phyloP scores from a whole-genome alignment of 2,888 invertebrate genomes.

The Ophioninae sp. region DNA sequence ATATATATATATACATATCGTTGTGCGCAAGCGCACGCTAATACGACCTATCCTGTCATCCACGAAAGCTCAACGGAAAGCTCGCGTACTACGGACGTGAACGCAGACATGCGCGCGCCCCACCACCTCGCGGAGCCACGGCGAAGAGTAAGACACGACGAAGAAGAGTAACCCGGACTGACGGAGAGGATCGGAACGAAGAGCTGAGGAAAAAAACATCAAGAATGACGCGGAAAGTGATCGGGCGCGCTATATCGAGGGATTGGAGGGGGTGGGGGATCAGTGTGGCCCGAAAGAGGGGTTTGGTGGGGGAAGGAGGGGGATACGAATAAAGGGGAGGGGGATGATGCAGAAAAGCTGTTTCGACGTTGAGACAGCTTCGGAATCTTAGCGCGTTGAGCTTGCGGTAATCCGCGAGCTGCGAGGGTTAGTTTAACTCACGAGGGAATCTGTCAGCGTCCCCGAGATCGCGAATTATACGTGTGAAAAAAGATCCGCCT shows the following conservation, averaged over 20 bases:
- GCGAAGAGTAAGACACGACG: conserved; percentile 4
- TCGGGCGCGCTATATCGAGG: background rate
- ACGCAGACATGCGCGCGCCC: conserved; percentile 10
- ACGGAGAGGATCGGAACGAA: background rate
- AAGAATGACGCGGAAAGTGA: background rate
- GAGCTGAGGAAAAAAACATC: conserved; percentile 1
- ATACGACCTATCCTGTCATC: conserved; percentile 53
- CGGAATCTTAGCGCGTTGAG: background rate
- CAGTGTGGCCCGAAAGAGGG: background rate
- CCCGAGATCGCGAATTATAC: background rate
- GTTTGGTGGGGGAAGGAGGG: background rate
- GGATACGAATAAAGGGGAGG: background rate
- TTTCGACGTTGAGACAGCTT: background rate
- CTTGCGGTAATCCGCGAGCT: background rate
- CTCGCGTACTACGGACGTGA: conserved; percentile 36
- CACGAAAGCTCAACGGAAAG: conserved; percentile 60
- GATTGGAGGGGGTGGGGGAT: background rate
- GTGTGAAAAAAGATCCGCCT: background rate
- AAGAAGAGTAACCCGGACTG: background rate
- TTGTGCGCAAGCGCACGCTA: conserved; percentile 51
- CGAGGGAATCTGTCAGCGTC: background rate
- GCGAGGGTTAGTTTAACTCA: background rate
- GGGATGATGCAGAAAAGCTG: background rate
- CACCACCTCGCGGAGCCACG: conserved; percentile 10
- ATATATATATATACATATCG: conserved; percentile 59